phyloP scores from a whole-genome alignment of 2,113 vertebrate genomes.

The Crotalus tigris region DNA sequence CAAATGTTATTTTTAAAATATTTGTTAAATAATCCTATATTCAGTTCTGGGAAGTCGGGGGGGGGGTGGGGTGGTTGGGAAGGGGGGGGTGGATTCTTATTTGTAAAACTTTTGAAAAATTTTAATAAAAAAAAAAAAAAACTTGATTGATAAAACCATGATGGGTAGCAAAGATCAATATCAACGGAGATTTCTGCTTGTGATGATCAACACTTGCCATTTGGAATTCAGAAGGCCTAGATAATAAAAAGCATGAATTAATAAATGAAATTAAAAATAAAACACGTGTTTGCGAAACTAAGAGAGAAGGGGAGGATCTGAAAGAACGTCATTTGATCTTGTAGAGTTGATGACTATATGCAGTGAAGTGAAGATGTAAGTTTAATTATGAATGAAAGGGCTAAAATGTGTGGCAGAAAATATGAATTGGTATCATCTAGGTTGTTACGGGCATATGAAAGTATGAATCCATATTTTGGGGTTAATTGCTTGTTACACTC shows the following conservation, averaged over 20 bases:
- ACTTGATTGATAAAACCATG: background rate
- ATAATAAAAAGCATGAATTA: background rate
- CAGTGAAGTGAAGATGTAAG: background rate
- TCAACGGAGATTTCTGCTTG: background rate
- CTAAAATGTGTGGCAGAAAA: background rate
- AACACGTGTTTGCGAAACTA: background rate
- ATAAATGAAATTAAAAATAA: background rate
- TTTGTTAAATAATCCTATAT: too few species aligned
- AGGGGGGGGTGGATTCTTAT: too few species aligned
- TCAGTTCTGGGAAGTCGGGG: too few species aligned
- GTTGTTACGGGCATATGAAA: background rate
- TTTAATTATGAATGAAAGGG: background rate
- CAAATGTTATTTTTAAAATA: too few species aligned
- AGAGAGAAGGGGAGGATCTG: background rate
- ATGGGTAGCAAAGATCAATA: background rate
- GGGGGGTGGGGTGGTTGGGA: too few species aligned
- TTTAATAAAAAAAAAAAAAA: too few species aligned
- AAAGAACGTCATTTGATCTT: background rate
- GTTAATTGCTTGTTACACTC: background rate
- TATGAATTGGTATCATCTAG: background rate
- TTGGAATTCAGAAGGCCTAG: background rate
- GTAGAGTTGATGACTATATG: background rate
- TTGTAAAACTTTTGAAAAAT: too few species aligned
- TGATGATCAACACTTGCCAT: background rate
- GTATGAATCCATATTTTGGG: background rate